Conservation (phyloP, 2,113 vertebrate genomes). For the Cololabis saira region DNA sequence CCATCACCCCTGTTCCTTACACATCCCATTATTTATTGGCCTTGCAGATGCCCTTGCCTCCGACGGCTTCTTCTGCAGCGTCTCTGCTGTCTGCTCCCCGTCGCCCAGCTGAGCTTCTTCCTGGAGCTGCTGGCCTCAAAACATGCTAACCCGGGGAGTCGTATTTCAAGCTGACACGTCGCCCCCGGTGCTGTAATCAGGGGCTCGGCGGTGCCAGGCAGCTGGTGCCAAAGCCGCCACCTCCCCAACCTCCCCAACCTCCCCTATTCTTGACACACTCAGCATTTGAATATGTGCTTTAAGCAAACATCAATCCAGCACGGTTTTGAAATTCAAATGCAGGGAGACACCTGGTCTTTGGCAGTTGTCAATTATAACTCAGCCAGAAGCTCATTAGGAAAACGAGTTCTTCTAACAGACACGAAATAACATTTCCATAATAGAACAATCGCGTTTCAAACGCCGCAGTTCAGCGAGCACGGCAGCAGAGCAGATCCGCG, state of each 20-base stretch:
- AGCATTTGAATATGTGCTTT: constrained; percentile 53
- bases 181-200: constrained; percentile 47
- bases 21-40: constrained; percentile 58
- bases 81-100: constrained; percentile 21
- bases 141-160: constrained; percentile 37
- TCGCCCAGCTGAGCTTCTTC: constrained; percentile 46
- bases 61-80: constrained; percentile 48
- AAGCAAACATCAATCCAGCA: constrained; percentile 38
- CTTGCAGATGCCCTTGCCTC: constrained; percentile 51
- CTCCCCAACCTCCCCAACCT: too few relatives aligned
- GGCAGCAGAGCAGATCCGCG: not conserved
- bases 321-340: constrained; percentile 52
- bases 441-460: constrained; percentile 39
- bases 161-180: constrained; percentile 53
- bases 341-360: constrained; percentile 66
- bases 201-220: constrained; percentile 39
- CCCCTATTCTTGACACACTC: constrained; percentile 40
- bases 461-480: not conserved
- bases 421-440: constrained; percentile 67
- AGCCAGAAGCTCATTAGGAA: constrained; percentile 63
- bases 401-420: constrained; percentile 44
- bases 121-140: constrained; percentile 37
- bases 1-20: constrained; percentile 44
- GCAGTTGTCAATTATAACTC: constrained; percentile 56
- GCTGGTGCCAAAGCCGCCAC: constrained; percentile 60